These are phyloP conservation scores for Sebastes variabilis DNA, from an alignment of 2,797 vertebrate genomes.

Conservation along the genomic window DNA sequence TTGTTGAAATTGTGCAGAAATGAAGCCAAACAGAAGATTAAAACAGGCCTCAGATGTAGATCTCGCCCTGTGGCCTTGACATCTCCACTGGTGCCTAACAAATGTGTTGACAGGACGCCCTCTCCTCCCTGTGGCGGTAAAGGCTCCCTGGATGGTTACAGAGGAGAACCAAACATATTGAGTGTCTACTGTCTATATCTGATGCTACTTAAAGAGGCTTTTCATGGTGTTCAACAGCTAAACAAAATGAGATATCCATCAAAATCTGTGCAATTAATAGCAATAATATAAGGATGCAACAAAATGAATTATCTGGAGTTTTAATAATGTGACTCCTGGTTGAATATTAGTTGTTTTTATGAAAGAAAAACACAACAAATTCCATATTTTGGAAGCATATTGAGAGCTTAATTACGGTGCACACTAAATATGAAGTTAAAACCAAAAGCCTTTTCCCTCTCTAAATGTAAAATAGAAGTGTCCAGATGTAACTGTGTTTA, in stretches of 20 bases:
- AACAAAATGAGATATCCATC: background rate
- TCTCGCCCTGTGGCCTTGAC: constrained; percentile 19
- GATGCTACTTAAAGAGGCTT: background rate
- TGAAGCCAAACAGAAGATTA: background rate
- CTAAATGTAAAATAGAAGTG: background rate
- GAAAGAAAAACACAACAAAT: background rate
- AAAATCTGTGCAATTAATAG: background rate
- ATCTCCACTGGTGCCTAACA: constrained; percentile 73
- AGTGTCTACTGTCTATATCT: constrained; percentile 34
- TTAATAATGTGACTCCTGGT: background rate
- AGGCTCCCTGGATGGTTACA: constrained; percentile 69
- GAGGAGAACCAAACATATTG: constrained; percentile 86
- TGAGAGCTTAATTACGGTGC: background rate
- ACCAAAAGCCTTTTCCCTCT: background rate
- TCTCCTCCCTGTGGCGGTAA: background rate
- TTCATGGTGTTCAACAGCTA: background rate
- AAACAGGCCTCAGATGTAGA: constrained; percentile 16
- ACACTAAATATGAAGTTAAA: background rate
- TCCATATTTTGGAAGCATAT: background rate
- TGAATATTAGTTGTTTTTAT: background rate
- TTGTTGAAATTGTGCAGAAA: background rate
- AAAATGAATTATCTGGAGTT: background rate
- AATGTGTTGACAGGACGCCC: constrained; percentile 72
- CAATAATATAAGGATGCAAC: background rate
- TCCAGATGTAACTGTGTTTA: background rate